Base-by-base conservation (phyloP, 2,113 vertebrate species). In the Phasianus colchicus region DNA sequence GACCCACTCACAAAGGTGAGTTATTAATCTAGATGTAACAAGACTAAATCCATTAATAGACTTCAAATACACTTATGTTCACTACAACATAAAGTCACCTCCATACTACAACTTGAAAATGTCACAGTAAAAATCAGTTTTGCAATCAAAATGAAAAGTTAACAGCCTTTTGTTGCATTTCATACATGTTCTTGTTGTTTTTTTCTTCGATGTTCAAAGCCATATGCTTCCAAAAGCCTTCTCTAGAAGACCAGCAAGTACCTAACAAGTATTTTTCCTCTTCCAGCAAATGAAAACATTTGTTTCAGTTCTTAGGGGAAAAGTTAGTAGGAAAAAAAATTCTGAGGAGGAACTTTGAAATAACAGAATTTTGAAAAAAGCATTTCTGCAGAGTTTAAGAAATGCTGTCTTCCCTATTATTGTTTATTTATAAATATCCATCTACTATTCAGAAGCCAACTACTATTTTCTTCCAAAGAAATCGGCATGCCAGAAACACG, bases 141-240 rank as follows among this genome's bases (percentile, higher is more conserved):
- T 86, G 20, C 18, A 92, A 29, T 6, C 9, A 64, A 77, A 15
- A 4, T 52, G 4, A 90, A 55, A 29, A 4, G 76, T 3, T 60
- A 83, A 54, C 0, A 25, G 16, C 0, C 78, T 50, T 50, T 15
- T 38, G 5, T 47, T 10, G 1, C 10, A 2, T 34, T 88, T 67
- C 34, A 14, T 30, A 11, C 0, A 4, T 16, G 3, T 0, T 18
- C 36, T 47, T 22, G 22, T 40, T 60, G 10, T 45, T 45, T 10
- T 13, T n/a, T 16, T 14, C 13, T n/a, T n/a, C n/a, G n/a, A 63
- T 57, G 14, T 73, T 73, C 34, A 74, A 69, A 36, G 64, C 48
- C 79, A 10, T 55, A 9, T 50, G 34, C 16, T 52, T 80, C 67
- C 75, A 27, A 77, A 86, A 20, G 15, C 22, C 48, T 69, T 63